These are phyloP conservation scores for Pholis gunnellus DNA, from an alignment of 2,113 vertebrate species.

Conservation along the genomic window DNA sequence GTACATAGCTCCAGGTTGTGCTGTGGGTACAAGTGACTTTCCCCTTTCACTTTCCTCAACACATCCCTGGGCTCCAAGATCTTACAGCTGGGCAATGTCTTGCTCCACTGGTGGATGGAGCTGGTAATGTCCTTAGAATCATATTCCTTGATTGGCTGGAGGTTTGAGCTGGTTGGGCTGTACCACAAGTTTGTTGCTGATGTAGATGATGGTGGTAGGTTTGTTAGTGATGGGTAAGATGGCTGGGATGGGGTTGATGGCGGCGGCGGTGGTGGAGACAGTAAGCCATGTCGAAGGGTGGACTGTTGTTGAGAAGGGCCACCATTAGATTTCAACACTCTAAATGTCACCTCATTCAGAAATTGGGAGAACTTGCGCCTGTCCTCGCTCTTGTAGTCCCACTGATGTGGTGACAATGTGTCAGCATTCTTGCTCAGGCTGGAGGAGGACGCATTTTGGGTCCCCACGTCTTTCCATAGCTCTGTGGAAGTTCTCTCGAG, in stretches of 20 bases:
- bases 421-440: conserved; percentile 67
- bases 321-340: conserved; percentile 86
- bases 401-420: conserved; percentile 65
- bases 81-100: conserved; percentile 73
- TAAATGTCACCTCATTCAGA: conserved; percentile 90
- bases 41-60: conserved; percentile 60
- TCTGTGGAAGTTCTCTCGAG: conserved; percentile 37
- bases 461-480: conserved; percentile 46
- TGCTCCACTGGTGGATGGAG: conserved; percentile 71
- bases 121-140: conserved; percentile 58
- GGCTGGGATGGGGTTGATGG: conserved; percentile 33
- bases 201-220: conserved; percentile 4
- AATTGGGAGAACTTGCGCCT: conserved; percentile 92
- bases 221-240: conserved; percentile 37
- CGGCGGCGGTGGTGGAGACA: conserved; percentile 36
- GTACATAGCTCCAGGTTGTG: conserved; percentile 60
- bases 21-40: conserved; percentile 52
- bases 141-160: conserved; percentile 67
- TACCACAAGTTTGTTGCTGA: conserved; percentile 51
- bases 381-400: conserved; percentile 81
- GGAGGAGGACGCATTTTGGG: conserved; percentile 62
- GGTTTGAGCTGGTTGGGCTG: conserved; percentile 56
- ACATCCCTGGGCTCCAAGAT: conserved; percentile 71
- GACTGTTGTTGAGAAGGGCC: conserved; percentile 69
- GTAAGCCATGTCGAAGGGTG: conserved; percentile 34